These are phyloP conservation scores for Deilephila porcellus DNA, from an alignment of 2,888 invertebrate genomes.

Conservation along the genomic window DNA sequence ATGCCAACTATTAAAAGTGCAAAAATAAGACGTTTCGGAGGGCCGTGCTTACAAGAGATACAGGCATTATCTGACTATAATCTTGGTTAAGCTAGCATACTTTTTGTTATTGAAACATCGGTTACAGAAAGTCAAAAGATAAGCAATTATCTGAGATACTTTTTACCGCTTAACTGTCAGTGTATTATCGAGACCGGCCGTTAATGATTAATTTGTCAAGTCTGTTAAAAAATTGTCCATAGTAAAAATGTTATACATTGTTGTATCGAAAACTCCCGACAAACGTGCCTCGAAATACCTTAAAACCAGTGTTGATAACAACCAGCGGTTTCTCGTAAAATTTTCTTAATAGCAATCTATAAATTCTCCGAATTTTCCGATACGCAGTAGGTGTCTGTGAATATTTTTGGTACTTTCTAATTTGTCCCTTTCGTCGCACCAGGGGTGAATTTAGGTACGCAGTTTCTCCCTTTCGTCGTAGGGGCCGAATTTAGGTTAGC, in stretches of 20 bases:
- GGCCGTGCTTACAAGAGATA: too few relatives aligned
- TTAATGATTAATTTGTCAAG: background rate
- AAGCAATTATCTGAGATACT: too few relatives aligned
- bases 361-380: background rate
- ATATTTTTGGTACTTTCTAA: slow-evolving; percentile 35
- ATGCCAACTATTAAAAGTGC: too few relatives aligned
- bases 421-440: slow-evolving; percentile 36
- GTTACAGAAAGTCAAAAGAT: too few relatives aligned
- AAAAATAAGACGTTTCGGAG: too few relatives aligned
- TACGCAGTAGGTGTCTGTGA: background rate
- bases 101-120: too few relatives aligned
- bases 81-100: too few relatives aligned
- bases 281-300: slow-evolving; percentile 1
- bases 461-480: slow-evolving; percentile 29
- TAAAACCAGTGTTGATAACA: slow-evolving; percentile 14
- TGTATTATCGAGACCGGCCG: too few relatives aligned
- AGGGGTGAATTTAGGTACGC: slow-evolving; percentile 35
- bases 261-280: background rate
- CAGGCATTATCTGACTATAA: too few relatives aligned
- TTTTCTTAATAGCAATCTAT: slow-evolving; percentile 23
- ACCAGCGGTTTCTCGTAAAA: slow-evolving; percentile 19
- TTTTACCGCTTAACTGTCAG: too few relatives aligned
- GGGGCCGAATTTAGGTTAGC: slow-evolving; percentile 31
- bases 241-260: background rate
- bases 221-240: background rate